phyloP scores from a whole-genome alignment of 1,140 invertebrate genomes.

The Harpegnathos saltator region DNA sequence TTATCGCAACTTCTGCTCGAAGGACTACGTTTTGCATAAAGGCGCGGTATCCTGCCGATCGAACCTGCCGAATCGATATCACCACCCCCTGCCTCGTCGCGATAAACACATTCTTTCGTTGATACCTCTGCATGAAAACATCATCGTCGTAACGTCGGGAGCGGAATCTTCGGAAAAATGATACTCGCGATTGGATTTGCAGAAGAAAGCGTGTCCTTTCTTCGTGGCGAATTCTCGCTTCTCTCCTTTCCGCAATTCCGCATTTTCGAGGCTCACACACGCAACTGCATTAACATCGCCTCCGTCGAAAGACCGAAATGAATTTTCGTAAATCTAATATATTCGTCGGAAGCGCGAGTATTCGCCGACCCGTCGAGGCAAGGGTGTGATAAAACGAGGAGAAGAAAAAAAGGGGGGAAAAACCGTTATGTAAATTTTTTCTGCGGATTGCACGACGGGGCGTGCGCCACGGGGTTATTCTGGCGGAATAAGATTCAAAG shows the following conservation, averaged over 20 bases:
- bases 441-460: constrained; percentile 9
- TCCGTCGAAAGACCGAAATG: neutral
- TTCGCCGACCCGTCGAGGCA: too few species aligned
- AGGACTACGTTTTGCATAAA: too few species aligned
- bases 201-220: constrained; percentile 12
- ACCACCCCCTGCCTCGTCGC: too few species aligned
- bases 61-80: too few species aligned
- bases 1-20: too few species aligned
- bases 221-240: neutral
- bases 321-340: constrained; percentile 25
- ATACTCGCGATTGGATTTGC: constrained; percentile 6
- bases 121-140: too few species aligned
- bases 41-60: too few species aligned
- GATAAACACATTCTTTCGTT: too few species aligned
- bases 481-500: constrained; percentile 31
- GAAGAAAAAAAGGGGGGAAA: too few species aligned
- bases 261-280: neutral
- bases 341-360: neutral
- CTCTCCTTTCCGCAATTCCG: neutral
- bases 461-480: neutral
- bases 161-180: neutral
- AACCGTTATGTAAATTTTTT: constrained; percentile 24
- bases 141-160: neutral
- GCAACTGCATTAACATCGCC: constrained; percentile 3
- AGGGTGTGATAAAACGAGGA: neutral